These are phyloP conservation scores for Platyura marginata DNA, from an alignment of 1,140 invertebrate genomes.

Conservation along the genomic window DNA sequence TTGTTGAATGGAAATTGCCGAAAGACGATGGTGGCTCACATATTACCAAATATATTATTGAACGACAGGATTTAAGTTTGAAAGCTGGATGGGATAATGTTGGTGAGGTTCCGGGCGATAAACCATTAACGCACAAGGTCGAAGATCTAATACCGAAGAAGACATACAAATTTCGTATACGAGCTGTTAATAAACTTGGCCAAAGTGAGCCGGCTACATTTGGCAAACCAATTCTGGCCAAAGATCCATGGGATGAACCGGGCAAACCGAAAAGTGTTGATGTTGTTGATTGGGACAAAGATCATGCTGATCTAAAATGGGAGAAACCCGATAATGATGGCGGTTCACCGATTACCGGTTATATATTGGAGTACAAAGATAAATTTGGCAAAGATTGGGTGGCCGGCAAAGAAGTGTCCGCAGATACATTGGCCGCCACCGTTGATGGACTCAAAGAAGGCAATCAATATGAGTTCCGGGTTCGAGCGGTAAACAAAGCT, in stretches of 20 bases:
- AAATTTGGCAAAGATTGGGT: slow-evolving; percentile 84
- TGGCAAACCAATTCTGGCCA: slow-evolving; percentile 72
- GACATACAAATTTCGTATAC: slow-evolving; percentile 88
- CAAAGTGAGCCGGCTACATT: slow-evolving; percentile 75
- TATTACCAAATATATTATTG: slow-evolving; percentile 81
- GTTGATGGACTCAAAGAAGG: slow-evolving; percentile 87
- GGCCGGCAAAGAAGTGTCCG: slow-evolving; percentile 57
- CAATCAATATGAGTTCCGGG: slow-evolving; percentile 88
- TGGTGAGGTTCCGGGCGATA: slow-evolving; percentile 40
- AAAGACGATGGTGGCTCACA: slow-evolving; percentile 86
- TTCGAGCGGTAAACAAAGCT: slow-evolving; percentile 88
- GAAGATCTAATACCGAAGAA: slow-evolving; percentile 73
- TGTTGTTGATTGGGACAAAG: slow-evolving; percentile 89
- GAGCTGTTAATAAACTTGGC: slow-evolving; percentile 82
- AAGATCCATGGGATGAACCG: slow-evolving; percentile 97
- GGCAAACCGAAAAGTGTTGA: slow-evolving; percentile 79
- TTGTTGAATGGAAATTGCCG: slow-evolving; percentile 79
- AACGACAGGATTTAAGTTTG: slow-evolving; percentile 78
- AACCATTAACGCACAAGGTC: slow-evolving; percentile 61
- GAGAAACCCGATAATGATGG: slow-evolving; percentile 77
- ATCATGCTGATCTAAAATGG: slow-evolving; percentile 87
- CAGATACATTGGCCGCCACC: slow-evolving; percentile 53
- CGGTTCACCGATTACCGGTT: slow-evolving; percentile 85
- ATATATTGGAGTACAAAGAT: slow-evolving; percentile 85
- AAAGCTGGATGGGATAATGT: slow-evolving; percentile 78